A percentile compares a stretch with the other conserved stretches of the same genome.
Conservation (phyloP, 2,797 vertebrate species). For the Buphagus erythrorhynchus region DNA sequence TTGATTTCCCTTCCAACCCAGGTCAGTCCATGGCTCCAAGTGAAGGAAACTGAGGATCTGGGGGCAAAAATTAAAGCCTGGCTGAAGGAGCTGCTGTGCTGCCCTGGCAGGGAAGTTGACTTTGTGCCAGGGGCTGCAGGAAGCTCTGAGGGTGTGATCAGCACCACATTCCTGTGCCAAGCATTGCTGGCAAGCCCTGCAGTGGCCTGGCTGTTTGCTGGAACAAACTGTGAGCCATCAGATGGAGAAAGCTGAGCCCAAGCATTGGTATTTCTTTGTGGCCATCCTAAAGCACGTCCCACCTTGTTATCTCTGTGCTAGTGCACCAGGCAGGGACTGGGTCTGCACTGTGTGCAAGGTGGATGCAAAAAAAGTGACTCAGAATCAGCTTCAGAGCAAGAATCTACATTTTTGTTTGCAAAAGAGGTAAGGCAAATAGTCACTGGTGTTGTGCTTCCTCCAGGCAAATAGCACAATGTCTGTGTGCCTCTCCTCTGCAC, state of each 20-base stretch:
- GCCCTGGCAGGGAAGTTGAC: not conserved
- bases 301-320: not conserved
- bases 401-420: conserved; percentile 1
- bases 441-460: not conserved
- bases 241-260: not conserved
- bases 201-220: not conserved
- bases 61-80: not conserved
- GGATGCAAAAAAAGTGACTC: not conserved
- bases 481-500: not conserved
- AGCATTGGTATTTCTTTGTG: not conserved
- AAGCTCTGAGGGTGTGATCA: conserved; percentile 29
- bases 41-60: not conserved
- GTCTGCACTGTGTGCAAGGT: not conserved
- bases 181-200: not conserved
- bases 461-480: not conserved
- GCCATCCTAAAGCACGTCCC: not conserved
- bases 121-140: not conserved
- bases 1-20: not conserved
- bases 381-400: not conserved
- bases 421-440: conserved; percentile 41
- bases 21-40: not conserved
- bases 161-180: not conserved
- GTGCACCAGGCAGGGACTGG: not conserved
- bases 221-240: not conserved
- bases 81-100: not conserved